Conservation (phyloP, 2,113 vertebrate species). For the Sapayoa aenigma region DNA sequence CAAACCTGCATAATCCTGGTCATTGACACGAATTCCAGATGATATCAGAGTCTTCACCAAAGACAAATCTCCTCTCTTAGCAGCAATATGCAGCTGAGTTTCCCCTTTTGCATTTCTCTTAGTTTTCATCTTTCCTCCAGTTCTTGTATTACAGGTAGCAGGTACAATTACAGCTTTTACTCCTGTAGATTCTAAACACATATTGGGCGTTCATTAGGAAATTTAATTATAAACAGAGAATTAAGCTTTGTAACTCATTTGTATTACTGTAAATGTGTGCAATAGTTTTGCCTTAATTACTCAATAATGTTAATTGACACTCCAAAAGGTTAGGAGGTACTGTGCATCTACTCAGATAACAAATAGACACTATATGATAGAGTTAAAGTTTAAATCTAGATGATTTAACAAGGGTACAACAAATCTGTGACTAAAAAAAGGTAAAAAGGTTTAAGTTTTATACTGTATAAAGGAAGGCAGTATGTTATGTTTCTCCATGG, state of each 20-base stretch:
- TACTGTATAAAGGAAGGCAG: neutral
- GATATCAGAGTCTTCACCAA: slow-evolving; percentile 76
- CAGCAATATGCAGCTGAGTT: slow-evolving; percentile 77
- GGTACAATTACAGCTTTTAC: neutral
- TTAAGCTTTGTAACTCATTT: neutral
- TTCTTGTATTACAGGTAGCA: neutral
- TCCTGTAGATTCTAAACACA: slow-evolving; percentile 24
- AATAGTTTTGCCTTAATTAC: neutral
- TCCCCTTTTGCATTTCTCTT: slow-evolving; percentile 75
- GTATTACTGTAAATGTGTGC: neutral
- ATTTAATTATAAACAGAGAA: neutral
- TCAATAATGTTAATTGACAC: neutral
- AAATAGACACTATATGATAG: neutral
- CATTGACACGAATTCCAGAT: slow-evolving; percentile 78
- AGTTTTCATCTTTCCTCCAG: slow-evolving; percentile 40
- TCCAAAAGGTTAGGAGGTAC: neutral
- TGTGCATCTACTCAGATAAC: neutral
- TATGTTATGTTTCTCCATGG: neutral
- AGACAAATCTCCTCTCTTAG: slow-evolving; percentile 73
- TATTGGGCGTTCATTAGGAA: neutral
- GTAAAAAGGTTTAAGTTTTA: neutral
- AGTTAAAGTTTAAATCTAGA: neutral
- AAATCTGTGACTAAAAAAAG: neutral
- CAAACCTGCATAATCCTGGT: slow-evolving; percentile 83
- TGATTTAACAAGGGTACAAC: neutral